Evolutionary conservation across 1,140 invertebrate species (phyloP).

Genomic region (Pogonognathellus flavescens): DNA sequence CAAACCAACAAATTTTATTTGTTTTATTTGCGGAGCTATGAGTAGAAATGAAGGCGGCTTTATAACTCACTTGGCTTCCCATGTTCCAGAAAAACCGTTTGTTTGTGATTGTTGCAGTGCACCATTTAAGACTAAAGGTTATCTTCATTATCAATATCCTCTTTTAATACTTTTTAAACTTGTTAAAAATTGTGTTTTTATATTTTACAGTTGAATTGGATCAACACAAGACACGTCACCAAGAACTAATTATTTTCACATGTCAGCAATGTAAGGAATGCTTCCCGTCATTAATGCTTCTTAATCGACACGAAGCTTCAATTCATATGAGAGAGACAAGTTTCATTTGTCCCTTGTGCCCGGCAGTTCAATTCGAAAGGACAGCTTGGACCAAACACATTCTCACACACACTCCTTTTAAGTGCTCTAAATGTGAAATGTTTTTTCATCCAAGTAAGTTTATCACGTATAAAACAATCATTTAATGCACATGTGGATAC

Average conservation of each 20-base stretch:
- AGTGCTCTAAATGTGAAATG: slow-evolving; percentile 11
- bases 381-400: slow-evolving; percentile 22
- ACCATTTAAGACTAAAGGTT: slow-evolving; percentile 24
- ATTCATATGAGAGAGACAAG: slow-evolving; percentile 15
- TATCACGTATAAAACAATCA: no score
- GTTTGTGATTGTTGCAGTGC: slow-evolving; percentile 8
- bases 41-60: neutral
- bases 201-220: slow-evolving; percentile 30
- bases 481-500: no score
- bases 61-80: neutral
- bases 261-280: slow-evolving; percentile 35
- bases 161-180: neutral
- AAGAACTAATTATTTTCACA: slow-evolving; percentile 13
- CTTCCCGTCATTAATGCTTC: slow-evolving; percentile 24
- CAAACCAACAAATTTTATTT: neutral
- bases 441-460: slow-evolving; percentile 36
- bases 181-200: neutral
- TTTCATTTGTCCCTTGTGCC: slow-evolving; percentile 27
- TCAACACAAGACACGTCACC: neutral
- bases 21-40: slow-evolving; percentile 12
- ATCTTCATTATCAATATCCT: neutral
- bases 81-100: slow-evolving; percentile 30
- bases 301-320: slow-evolving; percentile 39
- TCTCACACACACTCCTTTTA: slow-evolving; percentile 26
- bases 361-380: neutral